Evolutionary conservation across 2,888 invertebrate species (phyloP), one percentile per base, ranked within the genome.

Genomic region (Mystacides longicornis): DNA sequence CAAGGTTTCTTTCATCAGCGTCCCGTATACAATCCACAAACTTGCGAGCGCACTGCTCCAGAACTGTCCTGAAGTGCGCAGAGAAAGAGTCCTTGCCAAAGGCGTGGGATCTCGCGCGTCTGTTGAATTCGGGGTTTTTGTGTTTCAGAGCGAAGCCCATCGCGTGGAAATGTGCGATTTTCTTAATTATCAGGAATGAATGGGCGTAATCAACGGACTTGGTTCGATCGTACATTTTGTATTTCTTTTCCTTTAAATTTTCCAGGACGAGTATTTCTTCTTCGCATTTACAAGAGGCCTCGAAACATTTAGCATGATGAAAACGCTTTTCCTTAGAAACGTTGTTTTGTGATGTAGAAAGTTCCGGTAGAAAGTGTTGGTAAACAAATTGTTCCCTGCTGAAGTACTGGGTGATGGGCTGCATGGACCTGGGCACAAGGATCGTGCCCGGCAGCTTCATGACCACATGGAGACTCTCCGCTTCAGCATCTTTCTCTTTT

Each of bases 131-230:
- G 37, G 14, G 46, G 20, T 21, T 21, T 46, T n/a, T 9, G 11
- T 55, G 22, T 22, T 51, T 55, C 37, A 51, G 5, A 9, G 51
- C 51, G 45, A 55, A 55, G 2, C 51, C 43, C n/a, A 49, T 4
- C 9, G 55, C 51, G 22, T 55, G 55, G 14, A 51, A 55, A 7
- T n/a, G 23, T 1, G 48, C 51, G 11, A 55, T n/a, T 9, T 23
- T 31, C 21, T 46, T 55, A 3, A 55, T 45, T 9, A 51, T 33
- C 21, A 55, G 22, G 19, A 20, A 31, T n/a, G 51, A 16, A 14
- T 51, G 50, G 2, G 43, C 31, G 9, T 21, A 31, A 16, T 31
- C 22, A 23, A 55, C n/a, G 2, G 51, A 45, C 31, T 47, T 46
- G 14, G n/a, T n/a, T 14, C 37, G 14, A 16, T 37, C 37, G 16